These are phyloP conservation scores for Oceanodroma tethys DNA, from an alignment of 2,113 vertebrate species.

Conservation along the genomic window DNA sequence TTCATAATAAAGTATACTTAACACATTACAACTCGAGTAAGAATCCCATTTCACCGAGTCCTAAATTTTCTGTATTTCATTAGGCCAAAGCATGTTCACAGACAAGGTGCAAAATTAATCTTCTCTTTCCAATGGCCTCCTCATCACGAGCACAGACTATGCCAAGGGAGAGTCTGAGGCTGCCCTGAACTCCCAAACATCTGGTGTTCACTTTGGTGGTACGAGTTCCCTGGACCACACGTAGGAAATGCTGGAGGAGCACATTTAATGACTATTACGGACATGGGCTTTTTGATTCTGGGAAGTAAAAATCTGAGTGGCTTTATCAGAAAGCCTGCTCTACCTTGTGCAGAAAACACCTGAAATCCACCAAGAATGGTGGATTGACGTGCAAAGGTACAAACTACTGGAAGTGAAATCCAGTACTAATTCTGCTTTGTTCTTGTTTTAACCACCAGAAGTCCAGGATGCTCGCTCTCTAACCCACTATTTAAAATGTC, in stretches of 20 bases:
- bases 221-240: no score
- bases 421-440: not conserved
- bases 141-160: accelerated
- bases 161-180: not conserved
- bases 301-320: not conserved
- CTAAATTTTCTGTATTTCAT: accelerated
- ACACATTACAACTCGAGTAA: no score
- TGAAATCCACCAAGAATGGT: not conserved
- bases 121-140: accelerated
- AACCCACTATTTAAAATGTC: accelerated
- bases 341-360: not conserved
- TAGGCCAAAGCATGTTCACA: accelerated
- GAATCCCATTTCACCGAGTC: not conserved
- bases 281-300: not conserved
- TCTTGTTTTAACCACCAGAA: not conserved
- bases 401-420: not conserved
- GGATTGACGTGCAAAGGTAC: no score
- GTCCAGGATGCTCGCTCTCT: not conserved
- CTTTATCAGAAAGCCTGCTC: not conserved
- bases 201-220: accelerated
- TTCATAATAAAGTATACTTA: not conserved
- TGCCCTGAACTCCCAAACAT: accelerated
- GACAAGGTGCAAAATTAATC: not conserved
- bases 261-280: accelerated
- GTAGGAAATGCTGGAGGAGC: not conserved